phyloP scores from a whole-genome alignment of 2,113 vertebrate species.

The Campylorhamphus procurvoides region DNA sequence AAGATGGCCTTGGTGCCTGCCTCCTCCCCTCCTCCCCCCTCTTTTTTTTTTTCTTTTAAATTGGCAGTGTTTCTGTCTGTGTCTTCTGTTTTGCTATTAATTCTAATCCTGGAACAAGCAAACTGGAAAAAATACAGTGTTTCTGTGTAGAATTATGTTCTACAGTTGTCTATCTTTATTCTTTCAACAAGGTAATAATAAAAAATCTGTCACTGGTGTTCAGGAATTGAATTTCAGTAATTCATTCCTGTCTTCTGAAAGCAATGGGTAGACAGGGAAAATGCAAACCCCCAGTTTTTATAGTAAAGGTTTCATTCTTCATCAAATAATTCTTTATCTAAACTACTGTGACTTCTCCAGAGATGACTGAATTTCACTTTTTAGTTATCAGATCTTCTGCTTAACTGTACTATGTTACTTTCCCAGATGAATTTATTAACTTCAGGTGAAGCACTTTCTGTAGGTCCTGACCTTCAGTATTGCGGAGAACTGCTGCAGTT shows the following conservation, averaged over 20 bases:
- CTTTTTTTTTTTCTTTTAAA: not conserved
- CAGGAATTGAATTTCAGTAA: not conserved
- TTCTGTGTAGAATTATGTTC: not conserved
- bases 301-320: not conserved
- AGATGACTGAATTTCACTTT: not conserved
- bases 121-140: not conserved
- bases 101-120: not conserved
- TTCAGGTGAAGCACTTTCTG: not conserved
- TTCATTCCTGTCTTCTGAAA: not conserved
- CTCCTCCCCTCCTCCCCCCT: accelerated
- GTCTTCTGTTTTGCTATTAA: not conserved
- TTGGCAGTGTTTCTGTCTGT: not conserved
- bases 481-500: not conserved
- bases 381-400: not conserved
- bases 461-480: not conserved
- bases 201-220: not conserved
- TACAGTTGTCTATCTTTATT: not conserved
- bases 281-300: not conserved
- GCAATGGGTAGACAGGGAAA: not conserved
- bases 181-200: not conserved
- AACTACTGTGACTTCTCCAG: not conserved
- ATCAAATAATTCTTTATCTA: not conserved
- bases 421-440: not conserved
- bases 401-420: not conserved
- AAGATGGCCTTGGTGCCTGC: not conserved